Evolutionary conservation across 1,140 invertebrate species (phyloP), one percentile per base, ranked within the genome.

Genomic region (Cyrtorhinus lividipennis): DNA sequence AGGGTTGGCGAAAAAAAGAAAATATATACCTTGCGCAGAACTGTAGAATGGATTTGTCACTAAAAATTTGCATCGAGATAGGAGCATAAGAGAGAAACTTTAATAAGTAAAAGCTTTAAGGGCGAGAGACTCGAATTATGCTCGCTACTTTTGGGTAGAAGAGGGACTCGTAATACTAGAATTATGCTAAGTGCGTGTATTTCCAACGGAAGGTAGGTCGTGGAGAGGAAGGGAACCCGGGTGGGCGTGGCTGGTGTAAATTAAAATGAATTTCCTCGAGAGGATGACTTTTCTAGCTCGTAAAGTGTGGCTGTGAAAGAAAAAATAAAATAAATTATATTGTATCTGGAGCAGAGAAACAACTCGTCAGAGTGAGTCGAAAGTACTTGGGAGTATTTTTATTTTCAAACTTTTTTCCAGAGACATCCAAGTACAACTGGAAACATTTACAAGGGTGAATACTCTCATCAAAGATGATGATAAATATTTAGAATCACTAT

Each of bases 111-210:
- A 20, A 22, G 8, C 48, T 53, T 53, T 53, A 53, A 22, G 20
- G 20, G 48, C 10, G 20, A 53, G 48, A 53, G 48, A 53, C 48
- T 53, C 10, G 15, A 53, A 53, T 53, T 53, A 53, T 53, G 48
- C 48, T 22, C 48, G 48, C 48, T 53, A 53, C 48, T 53, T 20
- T 20, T 10, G 48, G 18, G 10, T 5, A 20, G 20, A 53, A 20
- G 20, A 53, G 48, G 5, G 48, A 53, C 48, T 53, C 48, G 48
- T 53, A 53, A 53, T 53, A 53, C 48, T 53, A 53, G 48, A 53
- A 53, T 53, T 53, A 53, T 53, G 48, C 48, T 53, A 53, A 53
- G 48, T 12, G 48, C 48, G 30, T 22, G 48, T 53, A 22, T 53
- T 15, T 53, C 20, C 48, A 13, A 53, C 48, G 48, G 18, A 53